Evolutionary conservation across 2,797 vertebrate genomes (phyloP), one percentile per base, ranked within the genome.

Genomic region (Perdix hodgsoniae): DNA sequence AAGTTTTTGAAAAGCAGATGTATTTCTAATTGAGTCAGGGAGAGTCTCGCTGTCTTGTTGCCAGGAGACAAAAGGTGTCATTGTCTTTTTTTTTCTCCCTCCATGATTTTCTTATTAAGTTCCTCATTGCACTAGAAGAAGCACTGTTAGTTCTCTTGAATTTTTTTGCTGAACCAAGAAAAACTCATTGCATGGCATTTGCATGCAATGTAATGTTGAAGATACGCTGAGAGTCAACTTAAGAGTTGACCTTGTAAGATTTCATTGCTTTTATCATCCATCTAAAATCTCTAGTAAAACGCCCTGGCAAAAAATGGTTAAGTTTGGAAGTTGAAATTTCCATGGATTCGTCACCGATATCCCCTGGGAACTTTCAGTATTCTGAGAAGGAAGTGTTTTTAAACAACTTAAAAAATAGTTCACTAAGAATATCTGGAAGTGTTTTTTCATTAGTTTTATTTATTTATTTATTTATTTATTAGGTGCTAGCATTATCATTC

Each of bases 321-420:
- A 94, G 82, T 91, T 84, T 54, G 60, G 74, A 92, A 76, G 66
- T 81, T 72, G 35, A 87, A 87, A 78, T 83, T 71, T 86, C 67
- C 57, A 13, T 60, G 61, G 67, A 49, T 91, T 91, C 88, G 47
- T 93, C 89, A 91, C 44, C 39, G 54, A 57, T 61, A 76, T 57
- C 91, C 52, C 69, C 40, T 93, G 89, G 77, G 92, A 88, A 71
- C 71, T 82, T 64, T 93, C 45, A 82, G 71, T 69, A 18, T 91
- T 63, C 71, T 79, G 67, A 67, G 89, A 82, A 91, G 78, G 70
- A 91, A 93, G 71, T 78, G 49, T 82, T 90, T 89, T 89, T 59
- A 86, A 92, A 83, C 31, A 81, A 63, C 39, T 64, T 59, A 47
- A 91, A 90, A 93, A 64, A 33, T 2, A 60, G 35, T 61, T 88